phyloP scores from a whole-genome alignment of 2,888 invertebrate genomes.

The Agrotis clavis region DNA sequence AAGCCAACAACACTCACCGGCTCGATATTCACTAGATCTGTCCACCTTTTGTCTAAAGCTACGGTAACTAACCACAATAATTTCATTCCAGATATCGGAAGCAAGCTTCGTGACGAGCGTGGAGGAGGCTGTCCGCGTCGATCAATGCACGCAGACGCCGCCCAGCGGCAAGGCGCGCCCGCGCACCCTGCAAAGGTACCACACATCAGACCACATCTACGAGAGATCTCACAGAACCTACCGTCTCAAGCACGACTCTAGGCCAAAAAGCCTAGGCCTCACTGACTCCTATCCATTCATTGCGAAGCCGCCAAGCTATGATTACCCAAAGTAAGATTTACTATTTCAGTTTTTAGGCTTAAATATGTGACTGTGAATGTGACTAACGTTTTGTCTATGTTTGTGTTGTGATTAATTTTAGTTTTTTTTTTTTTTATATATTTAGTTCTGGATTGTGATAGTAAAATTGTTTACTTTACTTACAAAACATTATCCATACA shows the following conservation, averaged over 20 bases:
- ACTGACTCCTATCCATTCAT: constrained; percentile 85
- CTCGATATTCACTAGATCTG: too few relatives aligned
- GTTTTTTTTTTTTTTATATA: neutral
- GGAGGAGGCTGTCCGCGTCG: constrained; percentile 83
- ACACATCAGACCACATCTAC: constrained; percentile 90
- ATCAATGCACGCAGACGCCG: constrained; percentile 89
- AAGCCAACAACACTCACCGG: too few relatives aligned
- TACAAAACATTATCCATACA: neutral
- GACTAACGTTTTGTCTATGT: constrained; percentile 61
- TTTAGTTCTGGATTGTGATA: neutral
- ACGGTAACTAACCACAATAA: neutral
- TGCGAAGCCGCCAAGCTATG: constrained; percentile 84
- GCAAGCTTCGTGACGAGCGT: constrained; percentile 88
- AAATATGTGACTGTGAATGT: constrained; percentile 58
- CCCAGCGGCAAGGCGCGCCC: constrained; percentile 87
- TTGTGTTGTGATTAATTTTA: constrained; percentile 3
- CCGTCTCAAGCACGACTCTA: constrained; percentile 75
- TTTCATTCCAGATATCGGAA: constrained; percentile 83
- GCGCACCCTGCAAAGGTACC: constrained; percentile 89
- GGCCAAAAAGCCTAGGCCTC: constrained; percentile 83
- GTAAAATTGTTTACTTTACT: neutral
- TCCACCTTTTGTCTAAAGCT: too few relatives aligned
- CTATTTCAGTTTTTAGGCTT: constrained; percentile 39
- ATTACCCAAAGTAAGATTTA: constrained; percentile 83
- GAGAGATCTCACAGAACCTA: constrained; percentile 77